phyloP scores from a whole-genome alignment of 2,113 vertebrate species.

The Eidolon helvum region DNA sequence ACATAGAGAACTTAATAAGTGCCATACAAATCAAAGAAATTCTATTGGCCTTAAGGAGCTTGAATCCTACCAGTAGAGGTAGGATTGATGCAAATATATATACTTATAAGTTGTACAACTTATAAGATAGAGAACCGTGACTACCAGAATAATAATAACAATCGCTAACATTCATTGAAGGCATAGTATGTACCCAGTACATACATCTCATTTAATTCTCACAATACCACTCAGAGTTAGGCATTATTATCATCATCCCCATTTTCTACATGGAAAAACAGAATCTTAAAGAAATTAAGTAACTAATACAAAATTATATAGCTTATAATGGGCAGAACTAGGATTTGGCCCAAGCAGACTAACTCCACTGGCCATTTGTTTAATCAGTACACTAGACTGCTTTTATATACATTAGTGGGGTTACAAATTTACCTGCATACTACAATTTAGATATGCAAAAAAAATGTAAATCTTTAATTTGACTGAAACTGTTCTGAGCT shows the following conservation, averaged over 20 bases:
- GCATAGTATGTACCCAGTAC: not conserved
- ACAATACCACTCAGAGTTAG: not conserved
- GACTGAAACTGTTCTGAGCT: not conserved
- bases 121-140: not conserved
- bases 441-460: not conserved
- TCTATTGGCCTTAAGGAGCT: not conserved
- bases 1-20: not conserved
- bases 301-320: not conserved
- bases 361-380: not conserved
- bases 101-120: not conserved
- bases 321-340: not conserved
- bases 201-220: not conserved
- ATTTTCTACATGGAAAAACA: not conserved
- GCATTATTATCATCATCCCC: not conserved
- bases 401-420: not conserved
- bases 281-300: not conserved
- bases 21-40: not conserved
- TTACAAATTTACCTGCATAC: not conserved
- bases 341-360: not conserved
- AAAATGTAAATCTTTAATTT: not conserved
- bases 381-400: not conserved
- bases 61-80: not conserved
- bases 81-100: not conserved
- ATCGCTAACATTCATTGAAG: not conserved
- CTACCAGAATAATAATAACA: not conserved